Evolutionary conservation across 1,140 invertebrate species (phyloP), one percentile per base, ranked within the genome.

Genomic region (Diorhabda sublineata): DNA sequence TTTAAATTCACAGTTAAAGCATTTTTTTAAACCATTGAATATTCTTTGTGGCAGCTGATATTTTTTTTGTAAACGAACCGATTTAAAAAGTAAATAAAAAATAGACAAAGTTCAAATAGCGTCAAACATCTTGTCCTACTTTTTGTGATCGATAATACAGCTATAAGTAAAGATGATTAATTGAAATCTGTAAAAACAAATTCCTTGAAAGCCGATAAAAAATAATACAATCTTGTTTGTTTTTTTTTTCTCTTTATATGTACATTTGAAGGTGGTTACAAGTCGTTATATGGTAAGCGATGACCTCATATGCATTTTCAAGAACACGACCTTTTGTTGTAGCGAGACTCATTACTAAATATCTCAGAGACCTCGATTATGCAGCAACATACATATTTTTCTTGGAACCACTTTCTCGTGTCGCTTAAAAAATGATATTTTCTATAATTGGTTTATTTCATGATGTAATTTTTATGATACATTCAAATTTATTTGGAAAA

Each of bases 271-370:
- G 47, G 47, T 52, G 6, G 6, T 52, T 8, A 52, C 47, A 8
- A 8, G 47, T 52, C 6, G 6, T 52, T 52, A 52, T 52, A 52
- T 52, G 47, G 47, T 52, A 52, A n/a, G 6, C 6, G 47, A 52
- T 52, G 47, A 52, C 47, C 47, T 52, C 47, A 52, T 52, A n/a
- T 52, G 26, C n/a, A n/a, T 52, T 52, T 52, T 52, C 47, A 52
- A 52, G 47, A 52, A 52, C 47, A 8, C 47, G 47, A 52, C 47
- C 47, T 52, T 52, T 52, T 52, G 47, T 6, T n/a, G 47, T 52
- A 52, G n/a, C 47, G n/a, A 52, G 47, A 52, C 47, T 3, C n/a
- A 52, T 52, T 8, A 8, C 6, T 8, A 6, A 52, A 52, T 52
- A 52, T 52, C n/a, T n/a, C 6, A 8, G 6, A 52, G 47, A 52